These are phyloP conservation scores for Crossaster papposus DNA, from an alignment of 53 echinoderm and acorn worm genomes.

Conservation along the genomic window DNA sequence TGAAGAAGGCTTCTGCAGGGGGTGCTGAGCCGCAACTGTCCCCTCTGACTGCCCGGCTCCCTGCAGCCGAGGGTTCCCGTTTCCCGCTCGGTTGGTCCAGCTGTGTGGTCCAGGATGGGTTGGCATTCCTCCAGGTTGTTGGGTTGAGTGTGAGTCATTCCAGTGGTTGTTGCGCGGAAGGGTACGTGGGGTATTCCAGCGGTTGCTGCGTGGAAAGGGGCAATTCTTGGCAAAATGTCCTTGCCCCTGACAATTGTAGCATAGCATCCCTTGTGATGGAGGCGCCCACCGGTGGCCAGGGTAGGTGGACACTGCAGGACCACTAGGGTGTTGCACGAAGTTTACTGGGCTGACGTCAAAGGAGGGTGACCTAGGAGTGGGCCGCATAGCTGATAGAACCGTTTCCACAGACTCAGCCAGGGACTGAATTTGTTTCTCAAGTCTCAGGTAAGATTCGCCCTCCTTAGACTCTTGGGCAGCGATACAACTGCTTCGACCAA, in stretches of 20 bases:
- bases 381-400: neutral
- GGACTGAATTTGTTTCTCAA: neutral
- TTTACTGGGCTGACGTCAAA: too few species aligned
- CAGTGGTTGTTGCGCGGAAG: neutral
- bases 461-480: conserved; percentile 7
- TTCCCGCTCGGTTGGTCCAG: neutral
- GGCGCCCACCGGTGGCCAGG: too few species aligned
- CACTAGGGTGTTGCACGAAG: too few species aligned
- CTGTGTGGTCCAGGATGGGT: neutral
- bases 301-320: too few species aligned
- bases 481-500: neutral
- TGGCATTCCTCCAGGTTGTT: neutral
- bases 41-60: conserved; percentile 9
- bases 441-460: neutral
- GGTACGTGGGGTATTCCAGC: neutral
- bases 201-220: neutral
- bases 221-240: too few species aligned
- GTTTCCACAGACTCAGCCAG: neutral
- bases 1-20: neutral
- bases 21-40: neutral
- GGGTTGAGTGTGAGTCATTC: neutral
- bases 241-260: too few species aligned
- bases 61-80: neutral
- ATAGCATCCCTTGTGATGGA: too few species aligned
- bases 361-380: neutral